phyloP scores from a whole-genome alignment of 2,797 vertebrate species.

The Clarias platycephalus region DNA sequence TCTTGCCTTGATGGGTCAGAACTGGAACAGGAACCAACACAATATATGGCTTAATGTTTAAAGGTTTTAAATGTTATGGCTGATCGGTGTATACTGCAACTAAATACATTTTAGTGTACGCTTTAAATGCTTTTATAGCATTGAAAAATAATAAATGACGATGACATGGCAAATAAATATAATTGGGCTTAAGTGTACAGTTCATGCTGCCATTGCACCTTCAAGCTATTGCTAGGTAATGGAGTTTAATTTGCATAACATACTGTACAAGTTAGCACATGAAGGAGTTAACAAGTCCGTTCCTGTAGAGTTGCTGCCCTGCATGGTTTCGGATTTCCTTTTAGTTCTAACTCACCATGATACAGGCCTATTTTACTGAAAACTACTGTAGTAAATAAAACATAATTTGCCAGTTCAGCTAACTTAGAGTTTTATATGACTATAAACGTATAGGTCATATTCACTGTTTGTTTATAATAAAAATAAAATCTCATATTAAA shows the following conservation, averaged over 20 bases:
- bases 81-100: not conserved
- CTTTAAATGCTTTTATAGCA: not conserved
- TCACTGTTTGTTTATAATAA: not conserved
- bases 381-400: not conserved
- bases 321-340: not conserved
- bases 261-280: constrained; percentile 3
- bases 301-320: constrained; percentile 9
- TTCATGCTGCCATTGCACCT: not conserved
- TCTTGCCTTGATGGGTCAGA: too few species aligned
- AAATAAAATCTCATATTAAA: not conserved
- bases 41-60: too few species aligned
- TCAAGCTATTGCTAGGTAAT: not conserved
- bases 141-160: not conserved
- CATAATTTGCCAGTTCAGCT: not conserved
- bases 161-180: not conserved
- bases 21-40: too few species aligned
- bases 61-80: too few species aligned
- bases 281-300: not conserved
- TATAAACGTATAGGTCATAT: not conserved
- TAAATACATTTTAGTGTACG: not conserved
- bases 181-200: not conserved
- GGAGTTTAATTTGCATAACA: constrained; percentile 6
- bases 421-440: not conserved
- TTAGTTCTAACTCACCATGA: not conserved
- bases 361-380: not conserved